Evolutionary conservation across 1,140 invertebrate genomes (phyloP), one percentile per base, ranked within the genome.

Genomic region (Drosophila orosa): DNA sequence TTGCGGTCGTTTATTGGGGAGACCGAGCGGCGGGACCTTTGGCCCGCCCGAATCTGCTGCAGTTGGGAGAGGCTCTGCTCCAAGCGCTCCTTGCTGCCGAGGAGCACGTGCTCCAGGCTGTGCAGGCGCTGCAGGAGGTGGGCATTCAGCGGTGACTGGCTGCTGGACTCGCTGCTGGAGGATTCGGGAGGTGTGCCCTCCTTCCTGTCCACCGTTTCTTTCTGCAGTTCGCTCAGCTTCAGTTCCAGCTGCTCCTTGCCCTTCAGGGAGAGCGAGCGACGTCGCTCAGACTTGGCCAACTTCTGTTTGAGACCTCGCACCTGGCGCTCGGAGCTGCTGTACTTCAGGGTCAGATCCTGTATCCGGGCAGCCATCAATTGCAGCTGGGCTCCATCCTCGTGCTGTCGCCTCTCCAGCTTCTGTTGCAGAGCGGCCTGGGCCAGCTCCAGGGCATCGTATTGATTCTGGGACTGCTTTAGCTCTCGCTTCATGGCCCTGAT

Each of bases 401-500:
- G 94, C 72, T 95, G 95, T 42, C 94, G 92, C 5, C 95, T 90
- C 66, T 95, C 94, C 69, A 95, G 92, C 83, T 96, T 96, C 86
- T 96, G 95, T 50, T 95, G 94, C 35, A 97, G 92, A 33, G 95
- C 95, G 62, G 96, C 94, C 75, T 96, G 95, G 25, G 95, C 94
- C 25, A 97, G 91, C 90, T 98, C 97, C 8, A 97, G 91, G 67
- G 95, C 95, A 91, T 97, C 97, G 78, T 95, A 96, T 79, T 95
- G 94, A 19, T 94, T 94, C 82, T 97, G 95, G 5, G 96, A 95
- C 78, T 96, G 95, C n/a, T 95, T 94, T 1, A 98, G 92, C 84
- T 97, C 96, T 19, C 95, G 94, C 73, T 97, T 96, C 94, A 98
- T 95, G 5, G 95, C 94, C 72, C 95, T 93, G 17, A 97, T 97